Evolutionary conservation across 1,140 invertebrate genomes (phyloP), one percentile per base, ranked within the genome.

Genomic region (Cyclargus thomasi): DNA sequence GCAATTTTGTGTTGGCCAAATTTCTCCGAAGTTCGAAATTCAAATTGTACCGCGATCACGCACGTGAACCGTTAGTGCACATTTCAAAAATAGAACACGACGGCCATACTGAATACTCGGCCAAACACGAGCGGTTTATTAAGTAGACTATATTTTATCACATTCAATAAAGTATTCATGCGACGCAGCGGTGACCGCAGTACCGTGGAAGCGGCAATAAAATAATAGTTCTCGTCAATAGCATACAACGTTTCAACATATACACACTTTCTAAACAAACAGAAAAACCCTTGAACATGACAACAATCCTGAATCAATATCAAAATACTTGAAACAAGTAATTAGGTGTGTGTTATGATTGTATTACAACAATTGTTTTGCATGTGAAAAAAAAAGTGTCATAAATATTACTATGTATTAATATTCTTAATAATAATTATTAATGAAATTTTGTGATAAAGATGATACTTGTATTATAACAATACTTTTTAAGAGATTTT

Each of bases 71-170:
- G 86, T 87, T 87, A 87, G 77, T 85, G 86, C 86, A 87, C 86
- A 87, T 88, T 88, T 89, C 86, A 83, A 79, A 87, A 89, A 87
- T 89, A 87, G 86, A 85, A 86, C 84, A 82, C 75, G 77, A 82
- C 85, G 81, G 83, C 84, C 86, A 89, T 89, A 87, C 79, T 78
- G 84, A 89, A 79, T 79, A 76, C 77, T 76, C 73, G 80, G 83
- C 80, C 84, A 77, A 71, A 77, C 85, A 82, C 85, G 85, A 73
- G 67, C 73, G 63, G 86, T 73, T 82, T 88, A 86, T 86, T 86
- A 89, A 89, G 77, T 77, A 87, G 80, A 76, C 76, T 87, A 84
- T 83, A 86, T 86, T 89, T 89, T 84, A 86, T 86, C 77, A 79
- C 73, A 67, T 68, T 70, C 80, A 78, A 86, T 86, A 85, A 81